A percentile compares a stretch with the other conserved stretches of the same genome.
Conservation (phyloP, 2,113 vertebrate genomes). For the Casuarius casuarius region DNA sequence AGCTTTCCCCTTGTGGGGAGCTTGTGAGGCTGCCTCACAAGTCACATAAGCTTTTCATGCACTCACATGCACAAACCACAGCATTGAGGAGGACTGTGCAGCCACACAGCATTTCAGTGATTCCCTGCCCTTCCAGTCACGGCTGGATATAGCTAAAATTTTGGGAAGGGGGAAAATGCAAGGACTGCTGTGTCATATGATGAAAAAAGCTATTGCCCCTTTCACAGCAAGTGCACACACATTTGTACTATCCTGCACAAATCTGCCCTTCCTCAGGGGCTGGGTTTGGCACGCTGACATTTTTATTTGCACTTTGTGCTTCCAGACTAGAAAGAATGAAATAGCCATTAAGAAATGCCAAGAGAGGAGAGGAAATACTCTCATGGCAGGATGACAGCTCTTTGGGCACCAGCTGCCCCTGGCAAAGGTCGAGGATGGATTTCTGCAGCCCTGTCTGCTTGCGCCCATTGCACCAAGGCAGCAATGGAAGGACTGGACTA, state of each 20-base stretch:
- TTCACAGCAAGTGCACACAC: not conserved
- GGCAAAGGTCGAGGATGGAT: not conserved
- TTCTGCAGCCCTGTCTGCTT: too few relatives aligned
- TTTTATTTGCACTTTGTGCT: not conserved
- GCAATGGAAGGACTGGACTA: not conserved
- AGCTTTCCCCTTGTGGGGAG: too few relatives aligned
- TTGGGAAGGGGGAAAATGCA: not conserved
- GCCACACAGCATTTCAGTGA: not conserved
- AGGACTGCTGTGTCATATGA: not conserved
- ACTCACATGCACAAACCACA: not conserved
- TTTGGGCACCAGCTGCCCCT: not conserved
- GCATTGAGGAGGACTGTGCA: not conserved
- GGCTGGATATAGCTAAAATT: not conserved
- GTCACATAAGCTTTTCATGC: not conserved
- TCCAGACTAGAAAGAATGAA: not conserved
- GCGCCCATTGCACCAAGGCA: not conserved
- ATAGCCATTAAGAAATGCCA: not conserved
- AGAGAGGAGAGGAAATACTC: not conserved
- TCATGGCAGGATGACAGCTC: not conserved
- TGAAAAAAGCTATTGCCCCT: not conserved
- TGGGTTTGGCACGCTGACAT: not conserved
- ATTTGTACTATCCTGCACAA: not conserved
- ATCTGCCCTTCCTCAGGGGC: not conserved
- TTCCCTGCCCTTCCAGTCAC: not conserved
- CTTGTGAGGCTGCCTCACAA: not conserved